A percentile compares a stretch with the other conserved stretches of the same genome.
Evolutionary conservation across 2,113 vertebrate genomes (phyloP).

Genomic region (Todiramphus chloris): DNA sequence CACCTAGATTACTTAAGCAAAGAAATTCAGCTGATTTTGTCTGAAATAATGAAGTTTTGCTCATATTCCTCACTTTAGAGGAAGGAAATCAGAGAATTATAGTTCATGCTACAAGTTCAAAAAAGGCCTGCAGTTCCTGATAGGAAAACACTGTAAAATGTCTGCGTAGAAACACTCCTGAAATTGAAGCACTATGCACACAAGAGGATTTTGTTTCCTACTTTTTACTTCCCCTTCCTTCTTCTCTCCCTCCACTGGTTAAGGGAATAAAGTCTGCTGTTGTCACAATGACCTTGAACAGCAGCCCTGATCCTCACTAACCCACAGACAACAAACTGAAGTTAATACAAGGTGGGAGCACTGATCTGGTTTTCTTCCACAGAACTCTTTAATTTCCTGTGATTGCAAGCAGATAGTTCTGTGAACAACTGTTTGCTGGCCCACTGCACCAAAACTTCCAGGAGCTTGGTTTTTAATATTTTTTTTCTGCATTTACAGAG

Average conservation of each 20-base stretch:
- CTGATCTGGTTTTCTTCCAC: background rate
- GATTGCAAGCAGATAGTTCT: background rate
- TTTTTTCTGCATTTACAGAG: background rate
- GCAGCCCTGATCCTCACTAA: background rate
- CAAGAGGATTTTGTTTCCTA: background rate
- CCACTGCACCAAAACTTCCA: background rate
- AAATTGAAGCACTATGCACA: background rate
- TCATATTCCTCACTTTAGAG: background rate
- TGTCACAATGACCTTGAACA: background rate
- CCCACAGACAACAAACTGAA: background rate
- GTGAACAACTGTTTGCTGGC: background rate
- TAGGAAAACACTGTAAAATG: background rate
- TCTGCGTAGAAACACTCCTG: background rate
- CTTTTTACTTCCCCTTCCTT: background rate
- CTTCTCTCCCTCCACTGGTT: background rate
- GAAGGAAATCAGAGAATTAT: background rate
- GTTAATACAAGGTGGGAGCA: background rate
- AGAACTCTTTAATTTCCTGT: background rate
- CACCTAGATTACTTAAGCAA: background rate
- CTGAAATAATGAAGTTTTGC: background rate
- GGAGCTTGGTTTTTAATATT: background rate
- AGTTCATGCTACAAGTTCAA: background rate
- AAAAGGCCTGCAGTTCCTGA: background rate
- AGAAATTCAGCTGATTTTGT: background rate
- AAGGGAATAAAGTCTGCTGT: background rate